Conservation (phyloP, 2,113 vertebrate genomes). For the Gorsachius goisagi region DNA sequence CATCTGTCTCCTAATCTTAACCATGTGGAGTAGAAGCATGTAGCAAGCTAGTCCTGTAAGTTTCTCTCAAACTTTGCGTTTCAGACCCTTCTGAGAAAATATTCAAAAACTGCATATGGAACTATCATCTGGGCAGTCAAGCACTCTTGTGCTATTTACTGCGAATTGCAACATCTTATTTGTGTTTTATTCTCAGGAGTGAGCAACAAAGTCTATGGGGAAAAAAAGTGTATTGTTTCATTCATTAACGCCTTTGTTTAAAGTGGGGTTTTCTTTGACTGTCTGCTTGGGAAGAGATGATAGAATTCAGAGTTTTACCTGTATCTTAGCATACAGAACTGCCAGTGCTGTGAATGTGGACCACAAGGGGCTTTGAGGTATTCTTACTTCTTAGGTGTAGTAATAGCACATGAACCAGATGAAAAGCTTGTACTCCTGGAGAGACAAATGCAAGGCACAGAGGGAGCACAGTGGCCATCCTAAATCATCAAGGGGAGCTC, state of each 20-base stretch:
- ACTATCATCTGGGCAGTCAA: not conserved
- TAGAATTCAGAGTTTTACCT: not conserved
- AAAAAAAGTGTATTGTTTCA: not conserved
- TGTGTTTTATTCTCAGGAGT: not conserved
- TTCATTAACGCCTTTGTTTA: not conserved
- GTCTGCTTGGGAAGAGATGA: not conserved
- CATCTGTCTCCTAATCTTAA: not conserved
- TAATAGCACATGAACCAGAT: no score
- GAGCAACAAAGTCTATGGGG: not conserved
- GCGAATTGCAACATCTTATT: not conserved
- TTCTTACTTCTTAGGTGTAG: not conserved
- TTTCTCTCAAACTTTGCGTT: not conserved
- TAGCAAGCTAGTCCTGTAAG: not conserved
- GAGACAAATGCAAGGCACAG: not conserved
- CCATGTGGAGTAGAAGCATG: not conserved
- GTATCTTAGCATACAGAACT: not conserved
- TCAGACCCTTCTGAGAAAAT: not conserved
- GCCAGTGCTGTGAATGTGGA: not conserved
- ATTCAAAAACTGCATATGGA: not conserved
- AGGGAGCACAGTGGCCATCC: not conserved
- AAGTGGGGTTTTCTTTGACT: rapidly evolving
- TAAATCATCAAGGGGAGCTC: not conserved
- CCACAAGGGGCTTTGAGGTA: not conserved
- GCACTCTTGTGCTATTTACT: not conserved
- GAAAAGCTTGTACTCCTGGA: not conserved